phyloP scores from a whole-genome alignment of 2,888 invertebrate genomes.

The Ernsta delagoae region DNA sequence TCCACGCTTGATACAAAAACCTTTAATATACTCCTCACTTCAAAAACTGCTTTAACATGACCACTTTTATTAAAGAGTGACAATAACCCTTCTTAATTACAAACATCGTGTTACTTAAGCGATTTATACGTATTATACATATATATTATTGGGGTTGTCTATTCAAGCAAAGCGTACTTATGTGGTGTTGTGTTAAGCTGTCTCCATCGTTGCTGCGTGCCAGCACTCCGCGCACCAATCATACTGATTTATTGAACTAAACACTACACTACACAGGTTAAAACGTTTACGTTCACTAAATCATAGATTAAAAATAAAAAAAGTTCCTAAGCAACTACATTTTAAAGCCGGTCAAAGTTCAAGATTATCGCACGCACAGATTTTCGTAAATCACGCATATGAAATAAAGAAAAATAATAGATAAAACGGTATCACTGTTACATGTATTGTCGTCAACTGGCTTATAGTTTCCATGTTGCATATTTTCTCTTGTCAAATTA shows the following conservation, averaged over 20 bases:
- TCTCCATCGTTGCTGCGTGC: not conserved
- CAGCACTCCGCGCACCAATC: not conserved
- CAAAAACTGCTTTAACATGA: too few relatives aligned
- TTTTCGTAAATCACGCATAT: not conserved
- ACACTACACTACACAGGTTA: not conserved
- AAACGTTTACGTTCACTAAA: not conserved
- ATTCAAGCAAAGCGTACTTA: not conserved
- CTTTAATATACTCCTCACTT: too few relatives aligned
- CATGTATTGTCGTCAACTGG: not conserved
- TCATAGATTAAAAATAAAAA: not conserved
- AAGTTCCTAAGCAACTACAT: not conserved
- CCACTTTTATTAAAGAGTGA: too few relatives aligned
- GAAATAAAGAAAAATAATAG: too few relatives aligned
- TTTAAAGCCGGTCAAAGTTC: not conserved
- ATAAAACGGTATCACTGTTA: not conserved
- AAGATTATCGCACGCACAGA: not conserved
- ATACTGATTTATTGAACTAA: not conserved
- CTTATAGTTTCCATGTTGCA: not conserved
- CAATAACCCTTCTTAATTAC: too few relatives aligned
- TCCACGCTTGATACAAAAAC: too few relatives aligned
- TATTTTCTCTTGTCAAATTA: not conserved
- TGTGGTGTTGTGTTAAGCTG: not conserved
- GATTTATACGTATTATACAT: too few relatives aligned
- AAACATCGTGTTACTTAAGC: too few relatives aligned
- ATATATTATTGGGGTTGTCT: too few relatives aligned